These are phyloP conservation scores for Caenorhabditis drosophilae DNA, from an alignment of 2,888 invertebrate species.

Conservation along the genomic window DNA sequence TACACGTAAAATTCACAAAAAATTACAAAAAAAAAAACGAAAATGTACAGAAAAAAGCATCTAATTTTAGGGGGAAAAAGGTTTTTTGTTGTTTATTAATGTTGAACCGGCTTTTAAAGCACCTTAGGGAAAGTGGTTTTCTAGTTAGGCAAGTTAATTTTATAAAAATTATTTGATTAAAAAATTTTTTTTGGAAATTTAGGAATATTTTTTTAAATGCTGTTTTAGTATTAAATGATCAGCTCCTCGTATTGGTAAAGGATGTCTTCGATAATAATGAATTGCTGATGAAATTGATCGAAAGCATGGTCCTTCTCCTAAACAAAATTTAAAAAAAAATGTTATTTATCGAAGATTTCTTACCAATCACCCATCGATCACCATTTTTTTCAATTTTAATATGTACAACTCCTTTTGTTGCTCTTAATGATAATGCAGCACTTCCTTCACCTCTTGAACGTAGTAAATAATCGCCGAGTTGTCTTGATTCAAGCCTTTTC, in stretches of 20 bases:
- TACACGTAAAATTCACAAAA: not conserved
- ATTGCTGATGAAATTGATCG: conserved; percentile 53
- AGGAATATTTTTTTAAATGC: conserved; percentile 17
- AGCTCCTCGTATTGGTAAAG: conserved; percentile 65
- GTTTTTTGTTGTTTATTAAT: too few species aligned
- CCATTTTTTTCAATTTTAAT: conserved; percentile 63
- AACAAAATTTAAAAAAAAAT: not conserved
- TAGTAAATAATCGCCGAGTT: conserved; percentile 60
- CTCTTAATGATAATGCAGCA: conserved; percentile 58
- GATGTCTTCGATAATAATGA: conserved; percentile 56
- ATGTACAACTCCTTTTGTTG: conserved; percentile 57
- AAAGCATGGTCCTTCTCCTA: conserved; percentile 61
- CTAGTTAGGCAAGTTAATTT: not conserved
- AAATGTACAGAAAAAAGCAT: not conserved
- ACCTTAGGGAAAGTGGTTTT: not conserved
- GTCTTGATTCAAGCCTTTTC: conserved; percentile 48
- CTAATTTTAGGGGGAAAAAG: too few species aligned
- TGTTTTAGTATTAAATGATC: conserved; percentile 59
- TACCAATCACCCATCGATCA: conserved; percentile 60
- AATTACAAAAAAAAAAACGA: not conserved
- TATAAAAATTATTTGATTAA: not conserved
- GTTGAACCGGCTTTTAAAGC: conserved; percentile 1
- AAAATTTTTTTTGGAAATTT: not conserved
- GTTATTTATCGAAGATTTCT: conserved; percentile 11
- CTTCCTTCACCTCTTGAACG: conserved; percentile 46